Base-by-base conservation (phyloP, 2,888 invertebrate species). In the Oegoconia quadripuncta region DNA sequence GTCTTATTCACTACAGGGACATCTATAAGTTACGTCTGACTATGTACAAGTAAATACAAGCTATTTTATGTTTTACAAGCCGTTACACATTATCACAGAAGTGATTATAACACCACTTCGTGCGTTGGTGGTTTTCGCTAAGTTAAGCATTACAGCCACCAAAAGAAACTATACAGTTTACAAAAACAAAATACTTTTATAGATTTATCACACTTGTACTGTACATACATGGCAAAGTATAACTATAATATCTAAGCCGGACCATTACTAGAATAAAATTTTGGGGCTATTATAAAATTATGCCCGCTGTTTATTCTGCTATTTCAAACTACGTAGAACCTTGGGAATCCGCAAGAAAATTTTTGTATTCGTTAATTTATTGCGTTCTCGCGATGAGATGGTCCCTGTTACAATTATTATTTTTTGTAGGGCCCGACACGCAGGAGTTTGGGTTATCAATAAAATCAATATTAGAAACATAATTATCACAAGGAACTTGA, bases 81-180 rank as follows among this genome's bases (percentile, higher is more conserved):
- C 64, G 56, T 68, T 56, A 66, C 52, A 64, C n/a, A 46, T 59
- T 62, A 58, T 50, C 59, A 64, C 52, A 53, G 64, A 74, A 83
- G 74, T 81, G 82, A 83, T 79, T 83, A 83, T 58, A 84, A 83
- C 82, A 84, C 74, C 83, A 83, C 81, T 81, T 64, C 69, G 41
- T 48, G 51, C 52, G 52, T 53, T 58, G 51, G 52, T 55, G 57
- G 50, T 50, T 52, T 34, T 50, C 42, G 55, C 58, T 61, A 64
- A 64, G 59, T 59, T 66, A 67, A 65, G 64, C 56, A 56, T 58
- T 57, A 59, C 45, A 50, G 44, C 62, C 64, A 60, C 64, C 52
- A 48, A 47, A 49, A 46, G 33, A 54, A 36, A 49, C 50, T 63
- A 58, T 60, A 64, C 56, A 64, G 50, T 45, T 34, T 40, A 48